Base-by-base conservation (phyloP, 1,140 invertebrate genomes). In the Liolophura sinensis region DNA sequence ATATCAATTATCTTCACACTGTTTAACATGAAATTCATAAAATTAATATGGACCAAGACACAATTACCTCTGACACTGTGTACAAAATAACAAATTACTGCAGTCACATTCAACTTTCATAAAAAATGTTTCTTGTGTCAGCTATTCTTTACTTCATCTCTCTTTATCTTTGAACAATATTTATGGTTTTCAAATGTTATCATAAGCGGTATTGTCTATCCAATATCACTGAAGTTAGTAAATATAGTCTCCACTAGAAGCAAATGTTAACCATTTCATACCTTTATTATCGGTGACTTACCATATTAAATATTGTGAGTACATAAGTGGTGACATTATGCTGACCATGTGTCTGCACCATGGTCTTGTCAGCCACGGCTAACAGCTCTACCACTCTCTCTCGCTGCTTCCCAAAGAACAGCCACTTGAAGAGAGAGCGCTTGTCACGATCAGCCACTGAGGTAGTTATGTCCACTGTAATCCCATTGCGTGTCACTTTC, bases 221-320 rank as follows among this genome's bases (percentile, higher is more conserved):
- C 5, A 49, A 50, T 18, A 12, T 62, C 11, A 50, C 6, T 16
- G 16, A 48, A 40, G 11, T 20, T 14, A 62, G 25, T 6, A 3
- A 20, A 22, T 59, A 59, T 59, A 59, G 22, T 25, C 31, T 22
- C 31, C 22, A 48, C 46, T 62, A 57, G 12, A 60, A 25, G 27
- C n/a, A 27, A 59, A 27, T 25, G 20, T 22, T 20, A 59, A 27
- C 22, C n/a, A 60, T n/a, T 16, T 58, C 7, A 7, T 24, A 7
- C 27, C 1, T 24, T 15, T 58, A 12, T 31, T 58, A 22, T 56
- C 7, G 27, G 54, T 24, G 15, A 65, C 73, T 65, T 68, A 83
- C 81, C 78, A 82, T 83, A 67, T 83, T 83, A 54, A 83, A 81
- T 1, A 83, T 67, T 18, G 80, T 83, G 9, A 83, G 75, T 4